These are phyloP conservation scores for Amphilophus citrinellus DNA, from an alignment of 2,113 vertebrate genomes.

Conservation along the genomic window DNA sequence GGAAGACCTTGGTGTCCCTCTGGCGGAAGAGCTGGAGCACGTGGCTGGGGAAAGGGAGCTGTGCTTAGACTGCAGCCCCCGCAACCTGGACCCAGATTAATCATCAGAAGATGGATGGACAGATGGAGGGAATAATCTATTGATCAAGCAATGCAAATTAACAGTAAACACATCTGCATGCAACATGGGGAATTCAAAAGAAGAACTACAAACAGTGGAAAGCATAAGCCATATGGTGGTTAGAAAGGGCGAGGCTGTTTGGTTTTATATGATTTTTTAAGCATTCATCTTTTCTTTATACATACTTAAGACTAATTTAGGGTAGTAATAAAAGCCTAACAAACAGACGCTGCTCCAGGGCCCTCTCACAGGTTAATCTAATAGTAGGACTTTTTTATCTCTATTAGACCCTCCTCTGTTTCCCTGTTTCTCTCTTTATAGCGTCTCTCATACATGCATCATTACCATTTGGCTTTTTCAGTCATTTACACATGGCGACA, in stretches of 20 bases:
- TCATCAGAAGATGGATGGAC: no score
- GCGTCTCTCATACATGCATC: neutral
- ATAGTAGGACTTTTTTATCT: neutral
- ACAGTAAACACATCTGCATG: no score
- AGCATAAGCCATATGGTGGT: no score
- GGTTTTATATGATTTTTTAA: neutral
- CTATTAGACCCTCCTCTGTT: neutral
- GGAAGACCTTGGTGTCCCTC: neutral
- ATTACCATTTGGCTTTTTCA: neutral
- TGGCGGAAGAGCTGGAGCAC: fast-evolving
- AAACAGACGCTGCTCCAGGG: neutral
- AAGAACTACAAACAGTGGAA: no score
- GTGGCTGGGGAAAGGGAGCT: neutral
- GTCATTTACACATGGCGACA: neutral
- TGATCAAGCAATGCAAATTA: no score
- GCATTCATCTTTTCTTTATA: neutral
- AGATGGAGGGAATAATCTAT: no score
- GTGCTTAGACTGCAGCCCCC: no score
- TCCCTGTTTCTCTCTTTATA: neutral
- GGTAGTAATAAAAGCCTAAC: neutral
- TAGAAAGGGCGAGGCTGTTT: fast-evolving
- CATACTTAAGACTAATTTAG: neutral
- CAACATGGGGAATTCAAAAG: no score
- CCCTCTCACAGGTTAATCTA: neutral
- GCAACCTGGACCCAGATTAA: no score